These are phyloP conservation scores for Cataglyphis albicans DNA, from an alignment of 2,888 invertebrate species.

Conservation along the genomic window DNA sequence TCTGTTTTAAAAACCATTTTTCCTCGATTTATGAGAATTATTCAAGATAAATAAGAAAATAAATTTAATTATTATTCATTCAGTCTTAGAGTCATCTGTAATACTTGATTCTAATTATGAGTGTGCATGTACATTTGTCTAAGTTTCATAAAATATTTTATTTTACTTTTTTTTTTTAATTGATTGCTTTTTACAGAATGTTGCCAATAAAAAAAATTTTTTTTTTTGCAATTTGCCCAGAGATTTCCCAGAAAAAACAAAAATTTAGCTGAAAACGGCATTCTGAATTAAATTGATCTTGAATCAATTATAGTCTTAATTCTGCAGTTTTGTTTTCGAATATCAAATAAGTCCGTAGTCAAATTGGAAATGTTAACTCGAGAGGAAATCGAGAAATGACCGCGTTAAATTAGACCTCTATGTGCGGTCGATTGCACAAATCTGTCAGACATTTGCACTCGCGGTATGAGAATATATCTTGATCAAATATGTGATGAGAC, in stretches of 20 bases:
- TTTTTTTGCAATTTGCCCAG: neutral
- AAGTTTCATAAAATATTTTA: neutral
- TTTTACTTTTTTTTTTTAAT: conserved; percentile 20
- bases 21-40: conserved; percentile 39
- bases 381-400: conserved; percentile 52
- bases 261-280: conserved; percentile 8
- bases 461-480: conserved; percentile 6
- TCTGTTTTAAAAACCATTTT: conserved; percentile 27
- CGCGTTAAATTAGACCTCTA: conserved; percentile 46
- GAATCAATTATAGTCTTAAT: conserved; percentile 11
- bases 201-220: neutral
- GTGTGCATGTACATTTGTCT: neutral
- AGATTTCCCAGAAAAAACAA: neutral
- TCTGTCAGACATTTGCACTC: neutral
- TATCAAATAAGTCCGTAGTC: conserved; percentile 14
- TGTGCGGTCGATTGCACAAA: conserved; percentile 19
- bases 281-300: neutral
- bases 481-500: conserved; percentile 22
- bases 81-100: neutral
- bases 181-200: neutral
- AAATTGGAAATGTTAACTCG: conserved; percentile 47
- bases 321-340: conserved; percentile 38
- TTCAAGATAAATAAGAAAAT: conserved; percentile 3
- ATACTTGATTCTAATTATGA: conserved; percentile 6
- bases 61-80: conserved; percentile 35